Base-by-base conservation (phyloP, 1,140 invertebrate species). In the Subanguina moxae region DNA sequence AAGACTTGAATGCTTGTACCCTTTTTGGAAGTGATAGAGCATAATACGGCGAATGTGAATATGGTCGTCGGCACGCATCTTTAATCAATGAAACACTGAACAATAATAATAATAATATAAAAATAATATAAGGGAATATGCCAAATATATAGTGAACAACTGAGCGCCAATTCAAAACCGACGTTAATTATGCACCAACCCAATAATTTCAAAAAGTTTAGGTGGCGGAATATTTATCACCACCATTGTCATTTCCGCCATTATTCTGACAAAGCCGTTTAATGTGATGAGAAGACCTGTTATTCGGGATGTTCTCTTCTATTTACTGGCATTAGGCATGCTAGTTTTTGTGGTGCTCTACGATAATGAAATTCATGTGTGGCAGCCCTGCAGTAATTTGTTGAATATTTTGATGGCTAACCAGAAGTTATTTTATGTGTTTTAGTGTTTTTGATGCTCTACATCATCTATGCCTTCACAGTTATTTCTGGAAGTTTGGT, bases 171-270 rank as follows among this genome's bases (percentile, higher is more conserved):
- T n/a, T n/a, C n/a, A n/a, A n/a, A n/a, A n/a, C n/a, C n/a, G n/a
- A n/a, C n/a, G n/a, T n/a, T n/a, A n/a, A n/a, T n/a, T n/a, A n/a
- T n/a, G n/a, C n/a, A n/a, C n/a, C n/a, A n/a, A 38, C 11, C 3
- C 32, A 38, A 5, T 21, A 52, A 52, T 52, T 52, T n/a, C n/a
- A n/a, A 52, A 25, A 61, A 25, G 72, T 77, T 56, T 85, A 85
- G 87, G 88, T 52, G 88, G 87, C 42, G 89, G 88, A 63, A 85
- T 89, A 57, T 90, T 90, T 82, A 88, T 90, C 3, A 89, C 88
- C 8, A 85, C 87, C 0, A 82, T 89, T 1, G 87, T 90, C 21
- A 86, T 86, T 7, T 89, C 88, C 1, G 82, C 86, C 7, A 86
- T 90, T 1, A 84, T 86, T 23, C 71, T 88, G 13, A 79, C 84